Conservation (phyloP, 2,888 invertebrate genomes). For the Tenthredo scrophulariae region DNA sequence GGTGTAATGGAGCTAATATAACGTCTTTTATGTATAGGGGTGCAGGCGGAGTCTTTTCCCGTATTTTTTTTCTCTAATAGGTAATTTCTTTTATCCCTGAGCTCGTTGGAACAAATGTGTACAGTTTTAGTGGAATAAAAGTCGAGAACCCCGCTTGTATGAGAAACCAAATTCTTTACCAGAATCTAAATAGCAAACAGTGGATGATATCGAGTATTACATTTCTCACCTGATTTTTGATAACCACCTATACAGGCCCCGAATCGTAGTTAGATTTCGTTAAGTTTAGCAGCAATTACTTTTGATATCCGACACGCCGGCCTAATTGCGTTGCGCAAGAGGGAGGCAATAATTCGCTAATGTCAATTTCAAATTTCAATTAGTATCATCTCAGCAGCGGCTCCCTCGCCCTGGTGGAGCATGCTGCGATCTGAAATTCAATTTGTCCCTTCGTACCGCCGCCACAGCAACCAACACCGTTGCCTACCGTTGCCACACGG, state of each 20-base stretch:
- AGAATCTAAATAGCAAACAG: neutral
- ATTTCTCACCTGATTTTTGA: conserved; percentile 12
- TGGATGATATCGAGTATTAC: neutral
- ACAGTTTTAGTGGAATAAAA: neutral
- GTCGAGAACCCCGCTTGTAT: neutral
- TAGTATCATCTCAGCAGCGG: conserved; percentile 77
- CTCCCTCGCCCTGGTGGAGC: conserved; percentile 72
- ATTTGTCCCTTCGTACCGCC: conserved; percentile 76
- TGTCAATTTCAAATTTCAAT: conserved; percentile 79
- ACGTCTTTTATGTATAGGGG: conserved; percentile 29
- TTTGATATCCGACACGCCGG: conserved; percentile 77
- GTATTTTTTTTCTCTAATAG: neutral
- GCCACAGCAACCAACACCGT: conserved; percentile 57
- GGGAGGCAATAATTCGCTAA: conserved; percentile 78
- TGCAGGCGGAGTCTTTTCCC: neutral
- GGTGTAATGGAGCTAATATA: conserved; percentile 43
- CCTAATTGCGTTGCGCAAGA: conserved; percentile 71
- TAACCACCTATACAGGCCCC: neutral
- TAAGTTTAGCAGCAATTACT: conserved; percentile 77
- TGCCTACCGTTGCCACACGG: conserved; percentile 24
- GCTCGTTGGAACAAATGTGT: neutral
- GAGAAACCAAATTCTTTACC: neutral
- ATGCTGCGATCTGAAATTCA: conserved; percentile 78
- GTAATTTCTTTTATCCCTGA: neutral
- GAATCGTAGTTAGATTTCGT: conserved; percentile 66